These are phyloP conservation scores for Pteria penguin DNA, from an alignment of 2,888 invertebrate genomes.

Conservation along the genomic window DNA sequence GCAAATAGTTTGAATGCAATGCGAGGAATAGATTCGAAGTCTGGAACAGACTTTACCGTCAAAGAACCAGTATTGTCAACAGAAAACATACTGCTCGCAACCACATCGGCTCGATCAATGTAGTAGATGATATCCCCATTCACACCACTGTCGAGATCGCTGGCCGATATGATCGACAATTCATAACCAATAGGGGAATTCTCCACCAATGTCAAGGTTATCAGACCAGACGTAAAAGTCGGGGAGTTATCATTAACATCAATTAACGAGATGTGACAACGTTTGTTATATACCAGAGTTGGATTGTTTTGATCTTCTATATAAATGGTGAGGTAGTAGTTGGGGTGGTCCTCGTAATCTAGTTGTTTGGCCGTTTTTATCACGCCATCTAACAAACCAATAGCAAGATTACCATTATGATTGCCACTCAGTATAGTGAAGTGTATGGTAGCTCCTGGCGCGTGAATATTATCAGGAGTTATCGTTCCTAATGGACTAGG, in stretches of 20 bases:
- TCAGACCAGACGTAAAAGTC: slow-evolving; percentile 46
- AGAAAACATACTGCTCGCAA: slow-evolving; percentile 41
- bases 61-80: slow-evolving; percentile 48
- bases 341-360: slow-evolving; percentile 49
- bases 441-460: slow-evolving; percentile 28
- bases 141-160: slow-evolving; percentile 59
- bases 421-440: slow-evolving; percentile 59
- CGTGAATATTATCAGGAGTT: slow-evolving; percentile 36
- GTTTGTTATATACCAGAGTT: slow-evolving; percentile 39
- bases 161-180: slow-evolving; percentile 51
- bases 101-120: slow-evolving; percentile 31
- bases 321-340: slow-evolving; percentile 47
- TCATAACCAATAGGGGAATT: slow-evolving; percentile 58
- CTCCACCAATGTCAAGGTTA: slow-evolving; percentile 49
- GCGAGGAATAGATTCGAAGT: slow-evolving; percentile 43
- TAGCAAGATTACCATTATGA: slow-evolving; percentile 48
- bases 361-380: slow-evolving; percentile 41
- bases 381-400: slow-evolving; percentile 44
- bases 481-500: slow-evolving; percentile 51
- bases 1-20: slow-evolving; percentile 51
- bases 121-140: slow-evolving; percentile 53
- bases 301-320: slow-evolving; percentile 37
- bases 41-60: slow-evolving; percentile 40
- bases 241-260: slow-evolving; percentile 69
- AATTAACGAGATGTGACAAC: slow-evolving; percentile 52